Evolutionary conservation across 2,888 invertebrate genomes (phyloP).

Genomic region (Neria commutata): DNA sequence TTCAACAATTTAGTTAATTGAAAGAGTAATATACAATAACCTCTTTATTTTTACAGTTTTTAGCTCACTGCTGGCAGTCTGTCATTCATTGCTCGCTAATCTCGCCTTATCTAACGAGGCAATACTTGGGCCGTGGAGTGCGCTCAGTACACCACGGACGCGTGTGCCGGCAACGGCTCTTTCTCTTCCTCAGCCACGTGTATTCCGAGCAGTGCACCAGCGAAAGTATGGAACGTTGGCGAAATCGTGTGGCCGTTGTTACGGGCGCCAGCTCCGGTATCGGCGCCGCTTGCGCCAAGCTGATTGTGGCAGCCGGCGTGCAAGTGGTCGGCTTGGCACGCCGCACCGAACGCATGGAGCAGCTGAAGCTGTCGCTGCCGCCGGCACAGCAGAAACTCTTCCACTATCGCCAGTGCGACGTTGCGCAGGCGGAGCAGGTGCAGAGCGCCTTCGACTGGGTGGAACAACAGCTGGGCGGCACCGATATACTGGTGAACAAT

Average conservation of each 20-base stretch:
- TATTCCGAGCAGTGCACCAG: not conserved
- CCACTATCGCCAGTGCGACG: conserved; percentile 58
- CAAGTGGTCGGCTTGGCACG: conserved; percentile 66
- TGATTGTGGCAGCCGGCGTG: conserved; percentile 63
- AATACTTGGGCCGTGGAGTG: no score
- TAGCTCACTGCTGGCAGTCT: no score
- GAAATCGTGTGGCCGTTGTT: conserved; percentile 67
- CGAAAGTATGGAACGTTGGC: conserved; percentile 52
- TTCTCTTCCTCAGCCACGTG: not conserved
- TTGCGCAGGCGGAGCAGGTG: conserved; percentile 65
- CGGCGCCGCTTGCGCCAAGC: conserved; percentile 63
- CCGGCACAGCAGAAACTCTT: conserved; percentile 41
- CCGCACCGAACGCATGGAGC: conserved; percentile 45
- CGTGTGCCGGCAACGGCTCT: not conserved
- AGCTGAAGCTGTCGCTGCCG: conserved; percentile 39
- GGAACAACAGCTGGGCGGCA: conserved; percentile 64
- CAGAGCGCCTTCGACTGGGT: conserved; percentile 64
- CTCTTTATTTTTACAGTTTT: no score
- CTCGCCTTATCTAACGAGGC: no score
- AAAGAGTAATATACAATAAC: no score
- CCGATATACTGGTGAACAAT: conserved; percentile 68
- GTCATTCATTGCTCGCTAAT: no score
- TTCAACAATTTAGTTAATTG: no score
- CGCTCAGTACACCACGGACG: not conserved
- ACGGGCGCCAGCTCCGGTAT: conserved; percentile 71